phyloP scores from a whole-genome alignment of 2,113 vertebrate genomes.

The Cricetomys ansorgei region DNA sequence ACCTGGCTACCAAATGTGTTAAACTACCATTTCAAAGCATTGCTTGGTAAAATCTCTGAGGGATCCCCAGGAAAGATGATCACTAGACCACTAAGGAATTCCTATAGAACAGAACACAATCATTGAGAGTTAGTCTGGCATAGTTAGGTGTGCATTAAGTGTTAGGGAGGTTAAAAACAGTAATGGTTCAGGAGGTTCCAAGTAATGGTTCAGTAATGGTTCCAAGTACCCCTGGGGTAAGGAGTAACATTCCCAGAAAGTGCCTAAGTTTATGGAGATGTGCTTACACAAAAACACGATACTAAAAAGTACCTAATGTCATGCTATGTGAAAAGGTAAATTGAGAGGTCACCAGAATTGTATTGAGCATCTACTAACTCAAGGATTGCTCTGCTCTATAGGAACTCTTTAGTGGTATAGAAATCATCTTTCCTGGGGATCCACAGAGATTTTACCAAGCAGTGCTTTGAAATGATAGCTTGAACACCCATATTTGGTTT shows the following conservation, averaged over 20 bases:
- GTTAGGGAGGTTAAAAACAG: not conserved
- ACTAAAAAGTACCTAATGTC: not conserved
- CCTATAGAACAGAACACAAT: not conserved
- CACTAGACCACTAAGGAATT: not conserved
- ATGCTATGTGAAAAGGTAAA: not conserved
- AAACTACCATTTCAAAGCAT: constrained; percentile 32
- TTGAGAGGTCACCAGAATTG: not conserved
- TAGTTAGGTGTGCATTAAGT: not conserved
- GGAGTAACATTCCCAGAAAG: not conserved
- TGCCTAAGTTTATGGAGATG: not conserved
- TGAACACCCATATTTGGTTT: constrained; percentile 8
- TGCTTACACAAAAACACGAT: not conserved
- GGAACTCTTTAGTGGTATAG: not conserved
- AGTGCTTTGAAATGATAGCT: constrained; percentile 38
- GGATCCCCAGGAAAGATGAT: not conserved
- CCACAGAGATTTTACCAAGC: constrained; percentile 24
- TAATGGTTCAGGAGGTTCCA: not conserved
- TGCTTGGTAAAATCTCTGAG: constrained; percentile 22
- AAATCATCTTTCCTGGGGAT: not conserved
- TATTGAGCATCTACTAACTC: not conserved
- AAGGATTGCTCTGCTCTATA: not conserved
- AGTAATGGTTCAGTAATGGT: too few species aligned
- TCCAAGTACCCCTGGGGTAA: not conserved
- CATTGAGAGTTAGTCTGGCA: not conserved
- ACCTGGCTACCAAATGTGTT: too few species aligned